Conservation (phyloP, 1,140 invertebrate species). For the Doryteuthis pealeii region DNA sequence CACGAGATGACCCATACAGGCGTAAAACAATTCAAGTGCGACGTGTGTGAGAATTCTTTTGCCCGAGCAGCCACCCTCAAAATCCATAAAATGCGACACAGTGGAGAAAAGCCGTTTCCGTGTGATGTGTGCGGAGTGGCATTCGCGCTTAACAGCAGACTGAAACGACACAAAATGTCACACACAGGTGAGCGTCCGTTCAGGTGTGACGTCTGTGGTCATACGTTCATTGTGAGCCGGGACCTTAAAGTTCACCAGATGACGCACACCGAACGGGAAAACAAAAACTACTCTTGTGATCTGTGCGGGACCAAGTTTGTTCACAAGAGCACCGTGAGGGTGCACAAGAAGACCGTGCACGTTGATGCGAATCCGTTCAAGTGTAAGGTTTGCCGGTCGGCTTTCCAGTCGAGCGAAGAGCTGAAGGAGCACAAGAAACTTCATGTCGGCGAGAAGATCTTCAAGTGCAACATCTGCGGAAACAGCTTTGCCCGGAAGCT, state of each 20-base stretch:
- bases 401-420: neutral
- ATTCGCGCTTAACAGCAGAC: slow-evolving; percentile 89
- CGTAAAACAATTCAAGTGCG: slow-evolving; percentile 28
- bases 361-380: no score
- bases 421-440: slow-evolving; percentile 19
- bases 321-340: no score
- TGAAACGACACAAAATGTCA: slow-evolving; percentile 97
- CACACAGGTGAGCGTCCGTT: slow-evolving; percentile 69
- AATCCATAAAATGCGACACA: slow-evolving; percentile 53
- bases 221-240: slow-evolving; percentile 27
- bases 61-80: slow-evolving; percentile 79
- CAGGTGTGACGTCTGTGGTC: slow-evolving; percentile 49
- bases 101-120: slow-evolving; percentile 68
- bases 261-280: slow-evolving; percentile 67
- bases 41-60: slow-evolving; percentile 26
- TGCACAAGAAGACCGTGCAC: no score
- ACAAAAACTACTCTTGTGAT: no score
- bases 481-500: neutral
- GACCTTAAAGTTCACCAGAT: slow-evolving; percentile 28
- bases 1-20: slow-evolving; percentile 24
- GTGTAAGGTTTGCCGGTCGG: neutral
- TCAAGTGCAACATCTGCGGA: slow-evolving; percentile 16
- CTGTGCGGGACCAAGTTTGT: no score
- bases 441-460: slow-evolving; percentile 23
- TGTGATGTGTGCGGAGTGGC: slow-evolving; percentile 96